phyloP scores from a whole-genome alignment of 1,140 invertebrate genomes.

The Elymnias hypermnestra region DNA sequence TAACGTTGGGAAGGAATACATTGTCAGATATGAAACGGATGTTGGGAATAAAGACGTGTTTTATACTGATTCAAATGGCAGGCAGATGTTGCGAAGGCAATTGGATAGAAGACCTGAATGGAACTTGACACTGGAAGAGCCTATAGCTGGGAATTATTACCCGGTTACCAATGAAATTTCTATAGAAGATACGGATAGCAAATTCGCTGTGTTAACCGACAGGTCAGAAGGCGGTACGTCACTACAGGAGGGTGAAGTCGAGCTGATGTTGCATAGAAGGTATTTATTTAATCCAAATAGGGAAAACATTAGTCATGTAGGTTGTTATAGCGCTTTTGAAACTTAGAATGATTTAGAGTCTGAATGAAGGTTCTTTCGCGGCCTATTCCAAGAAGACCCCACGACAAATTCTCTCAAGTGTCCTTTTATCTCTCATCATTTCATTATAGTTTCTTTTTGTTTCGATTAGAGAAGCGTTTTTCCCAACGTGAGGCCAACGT shows the following conservation, averaged over 20 bases:
- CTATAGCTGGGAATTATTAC: constrained; percentile 88
- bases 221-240: constrained; percentile 92
- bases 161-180: constrained; percentile 92
- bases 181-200: constrained; percentile 77
- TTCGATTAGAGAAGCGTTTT: too few species aligned
- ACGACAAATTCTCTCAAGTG: too few species aligned
- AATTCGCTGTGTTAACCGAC: constrained; percentile 86
- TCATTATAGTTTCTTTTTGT: too few species aligned
- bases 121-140: constrained; percentile 81
- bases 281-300: too few species aligned
- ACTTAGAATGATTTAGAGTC: too few species aligned
- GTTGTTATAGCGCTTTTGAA: too few species aligned
- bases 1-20: constrained; percentile 87
- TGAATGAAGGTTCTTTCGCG: too few species aligned
- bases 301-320: too few species aligned
- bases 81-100: constrained; percentile 88
- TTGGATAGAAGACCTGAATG: constrained; percentile 87
- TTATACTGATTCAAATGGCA: constrained; percentile 96
- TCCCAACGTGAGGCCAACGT: too few species aligned
- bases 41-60: constrained; percentile 83
- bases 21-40: constrained; percentile 83
- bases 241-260: constrained; percentile 83
- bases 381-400: too few species aligned
- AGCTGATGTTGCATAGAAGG: constrained; percentile 92
- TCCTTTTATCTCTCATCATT: too few species aligned